A percentile compares a stretch with the other conserved stretches of the same genome.
phyloP scores from a whole-genome alignment of 2,113 vertebrate genomes.

The Ploceus nigricollis region DNA sequence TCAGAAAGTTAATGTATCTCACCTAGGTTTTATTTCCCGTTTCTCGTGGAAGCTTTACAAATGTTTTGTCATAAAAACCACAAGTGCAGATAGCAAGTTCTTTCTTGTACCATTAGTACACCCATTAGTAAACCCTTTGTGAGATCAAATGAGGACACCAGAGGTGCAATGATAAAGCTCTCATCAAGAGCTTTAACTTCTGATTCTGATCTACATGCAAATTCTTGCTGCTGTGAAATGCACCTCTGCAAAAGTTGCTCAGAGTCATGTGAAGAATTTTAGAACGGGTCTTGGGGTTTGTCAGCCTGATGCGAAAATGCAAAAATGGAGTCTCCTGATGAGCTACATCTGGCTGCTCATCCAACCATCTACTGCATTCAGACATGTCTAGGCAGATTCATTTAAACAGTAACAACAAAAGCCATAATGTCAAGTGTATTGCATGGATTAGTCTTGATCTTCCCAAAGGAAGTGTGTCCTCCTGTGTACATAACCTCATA shows the following conservation, averaged over 20 bases:
- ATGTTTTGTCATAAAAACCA: background rate
- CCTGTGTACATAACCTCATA: background rate
- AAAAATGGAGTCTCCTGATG: background rate
- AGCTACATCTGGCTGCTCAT: background rate
- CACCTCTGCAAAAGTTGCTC: background rate
- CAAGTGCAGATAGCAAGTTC: background rate
- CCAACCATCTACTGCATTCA: background rate
- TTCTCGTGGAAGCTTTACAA: background rate
- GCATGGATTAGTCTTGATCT: background rate
- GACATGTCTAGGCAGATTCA: background rate
- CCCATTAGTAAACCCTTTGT: background rate
- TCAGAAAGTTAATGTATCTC: background rate
- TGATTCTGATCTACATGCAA: background rate
- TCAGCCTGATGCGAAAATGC: background rate
- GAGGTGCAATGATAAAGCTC: background rate
- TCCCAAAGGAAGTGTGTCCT: background rate
- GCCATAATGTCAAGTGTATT: accelerated
- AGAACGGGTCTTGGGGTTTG: background rate
- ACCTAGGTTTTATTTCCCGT: background rate
- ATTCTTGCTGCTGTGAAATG: background rate
- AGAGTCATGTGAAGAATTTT: background rate
- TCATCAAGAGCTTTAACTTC: background rate
- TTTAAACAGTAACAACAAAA: background rate
- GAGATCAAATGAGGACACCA: background rate
- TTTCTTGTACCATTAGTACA: background rate